Evolutionary conservation across 1,140 invertebrate genomes (phyloP).

Genomic region (Potamilus streckersoni): DNA sequence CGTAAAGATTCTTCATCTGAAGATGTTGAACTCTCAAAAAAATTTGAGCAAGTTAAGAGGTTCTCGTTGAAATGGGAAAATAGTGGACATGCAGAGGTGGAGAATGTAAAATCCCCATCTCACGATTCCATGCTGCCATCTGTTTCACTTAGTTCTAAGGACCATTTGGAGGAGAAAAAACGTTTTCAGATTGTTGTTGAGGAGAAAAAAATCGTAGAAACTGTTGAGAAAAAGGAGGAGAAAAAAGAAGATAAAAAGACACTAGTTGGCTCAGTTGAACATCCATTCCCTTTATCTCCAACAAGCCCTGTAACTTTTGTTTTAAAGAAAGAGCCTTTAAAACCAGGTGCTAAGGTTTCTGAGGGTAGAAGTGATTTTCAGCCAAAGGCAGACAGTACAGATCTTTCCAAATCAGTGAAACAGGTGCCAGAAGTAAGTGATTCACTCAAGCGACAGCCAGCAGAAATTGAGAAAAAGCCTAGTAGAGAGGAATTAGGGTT

Average conservation of each 20-base stretch:
- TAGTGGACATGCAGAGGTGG: background rate
- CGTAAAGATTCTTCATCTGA: slow-evolving; percentile 6
- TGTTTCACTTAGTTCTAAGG: too few relatives aligned
- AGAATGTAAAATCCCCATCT: too few relatives aligned
- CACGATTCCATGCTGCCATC: too few relatives aligned
- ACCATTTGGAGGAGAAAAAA: too few relatives aligned
- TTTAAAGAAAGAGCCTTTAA: slow-evolving; percentile 43
- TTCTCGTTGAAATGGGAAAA: slow-evolving; percentile 31
- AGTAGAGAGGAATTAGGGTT: background rate
- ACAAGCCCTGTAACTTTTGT: slow-evolving; percentile 33
- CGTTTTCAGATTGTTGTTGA: background rate
- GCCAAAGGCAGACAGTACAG: too few relatives aligned
- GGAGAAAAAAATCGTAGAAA: slow-evolving; percentile 13
- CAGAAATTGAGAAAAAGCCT: background rate
- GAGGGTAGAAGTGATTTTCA: too few relatives aligned
- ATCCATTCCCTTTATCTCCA: background rate
- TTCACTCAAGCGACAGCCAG: slow-evolving; percentile 1
- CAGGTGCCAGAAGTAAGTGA: slow-evolving; percentile 3
- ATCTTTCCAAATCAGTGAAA: background rate
- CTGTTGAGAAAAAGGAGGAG: slow-evolving; percentile 6
- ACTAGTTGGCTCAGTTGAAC: background rate
- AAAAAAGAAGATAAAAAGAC: slow-evolving; percentile 8
- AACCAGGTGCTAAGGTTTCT: slow-evolving; percentile 8
- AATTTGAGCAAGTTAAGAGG: slow-evolving; percentile 41
- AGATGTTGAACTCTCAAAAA: slow-evolving; percentile 37